Conservation (phyloP, 2,888 invertebrate genomes). For the Parthenolecanium corni region DNA sequence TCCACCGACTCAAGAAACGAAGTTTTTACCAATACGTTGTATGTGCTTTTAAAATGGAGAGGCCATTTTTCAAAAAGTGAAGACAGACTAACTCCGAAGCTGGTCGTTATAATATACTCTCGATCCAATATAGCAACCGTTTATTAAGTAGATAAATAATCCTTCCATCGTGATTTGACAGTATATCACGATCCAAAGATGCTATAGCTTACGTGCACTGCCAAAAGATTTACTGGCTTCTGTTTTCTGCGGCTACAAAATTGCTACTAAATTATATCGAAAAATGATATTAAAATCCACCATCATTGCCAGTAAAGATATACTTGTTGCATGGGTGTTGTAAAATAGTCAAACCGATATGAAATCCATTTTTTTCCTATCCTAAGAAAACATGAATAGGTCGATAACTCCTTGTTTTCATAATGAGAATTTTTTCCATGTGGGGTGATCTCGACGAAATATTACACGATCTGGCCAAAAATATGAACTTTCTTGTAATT, state of each 20-base stretch:
- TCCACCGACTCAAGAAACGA: not conserved
- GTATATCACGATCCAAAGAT: conserved; percentile 8
- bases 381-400: not conserved
- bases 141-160: conserved; percentile 27
- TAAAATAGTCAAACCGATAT: not conserved
- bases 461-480: not conserved
- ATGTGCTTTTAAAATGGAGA: conserved; percentile 11
- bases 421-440: not conserved
- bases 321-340: not conserved
- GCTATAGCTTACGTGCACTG: not conserved
- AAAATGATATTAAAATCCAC: conserved; percentile 15
- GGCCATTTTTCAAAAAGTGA: conserved; percentile 22
- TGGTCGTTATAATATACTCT: conserved; percentile 12
- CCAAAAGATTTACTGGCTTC: conserved; percentile 8
- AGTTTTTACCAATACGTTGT: conserved; percentile 12
- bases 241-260: conserved; percentile 1
- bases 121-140: conserved; percentile 14
- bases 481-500: not conserved
- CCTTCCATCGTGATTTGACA: conserved; percentile 21
- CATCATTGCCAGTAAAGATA: not conserved
- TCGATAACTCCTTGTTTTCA: not conserved
- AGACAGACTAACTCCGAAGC: conserved; percentile 14
- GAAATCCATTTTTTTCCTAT: not conserved
- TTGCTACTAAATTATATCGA: conserved; percentile 25
- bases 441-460: no score